Base-by-base conservation (phyloP, 2,113 vertebrate species). In the Gila orcuttii region DNA sequence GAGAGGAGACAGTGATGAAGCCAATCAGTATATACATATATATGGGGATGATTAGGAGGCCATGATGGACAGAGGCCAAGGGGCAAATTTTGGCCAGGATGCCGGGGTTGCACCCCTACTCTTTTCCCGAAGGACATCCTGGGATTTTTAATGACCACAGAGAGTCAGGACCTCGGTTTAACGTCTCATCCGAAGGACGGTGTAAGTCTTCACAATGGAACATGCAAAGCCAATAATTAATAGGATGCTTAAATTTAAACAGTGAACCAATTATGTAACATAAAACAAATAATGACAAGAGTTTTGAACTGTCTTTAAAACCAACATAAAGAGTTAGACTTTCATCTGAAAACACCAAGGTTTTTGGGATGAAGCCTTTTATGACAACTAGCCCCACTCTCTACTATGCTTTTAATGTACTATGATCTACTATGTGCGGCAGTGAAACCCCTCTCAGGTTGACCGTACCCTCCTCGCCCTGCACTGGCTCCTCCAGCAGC, bases 391-490 rank as follows among this genome's bases (percentile, higher is more conserved):
- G 33, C 33, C 17, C 66, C 33, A 39, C 19, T 42, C 68, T 75
- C 42, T n/a, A n/a, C 1, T 47, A 4, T 47, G 71, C 6, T 75
- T 75, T 45, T 21, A 3, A 15, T 74, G 42, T 47, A 47, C n/a
- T 47, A 75, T 25, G 12, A 74, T 33, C 28, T 33, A 21, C 28
- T 33, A 42, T 9, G 1, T 25, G 25, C 13, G n/a, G 25, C 45
- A 52, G 74, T 15, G 3, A 75, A 75, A 8, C 45, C 73, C 73
- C n/a, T 75, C 23, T 31, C 8, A 21, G 92, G 73, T 96, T 98
- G 93, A 98, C 97, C 90, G 96, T 97, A 99, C 97, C 95, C 94
- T 99, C 98, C 87, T 99, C 98, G 91, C 98, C 98, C 94, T 98
- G 97, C 82, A 98, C 96, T 25, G 97, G 96, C 88, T 99, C 98